Evolutionary conservation across 2,888 invertebrate species (phyloP).

Genomic region (Malachius bipustulatus): DNA sequence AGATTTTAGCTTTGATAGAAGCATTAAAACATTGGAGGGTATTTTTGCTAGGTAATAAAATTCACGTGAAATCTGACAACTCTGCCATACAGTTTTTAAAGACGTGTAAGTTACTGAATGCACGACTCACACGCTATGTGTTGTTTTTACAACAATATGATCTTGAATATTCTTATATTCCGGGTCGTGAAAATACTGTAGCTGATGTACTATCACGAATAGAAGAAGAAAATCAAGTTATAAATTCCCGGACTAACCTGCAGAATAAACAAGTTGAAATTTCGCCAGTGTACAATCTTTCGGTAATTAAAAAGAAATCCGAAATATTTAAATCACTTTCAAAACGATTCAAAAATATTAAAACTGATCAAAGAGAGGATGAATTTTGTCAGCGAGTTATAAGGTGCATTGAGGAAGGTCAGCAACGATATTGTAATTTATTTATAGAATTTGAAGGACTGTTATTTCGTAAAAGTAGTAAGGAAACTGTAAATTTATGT

Average conservation of each 20-base stretch:
- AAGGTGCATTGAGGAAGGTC: neutral
- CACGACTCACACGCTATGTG: constrained; percentile 8
- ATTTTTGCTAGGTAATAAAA: neutral
- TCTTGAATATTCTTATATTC: constrained; percentile 9
- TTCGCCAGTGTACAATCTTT: neutral
- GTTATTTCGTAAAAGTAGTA: too few relatives aligned
- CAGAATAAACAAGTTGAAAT: neutral
- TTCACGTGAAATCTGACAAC: neutral
- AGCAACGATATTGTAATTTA: too few relatives aligned
- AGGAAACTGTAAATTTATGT: constrained; percentile 7
- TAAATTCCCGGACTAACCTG: too few relatives aligned
- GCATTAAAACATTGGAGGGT: neutral
- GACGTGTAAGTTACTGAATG: neutral
- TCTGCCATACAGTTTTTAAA: neutral
- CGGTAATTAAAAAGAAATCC: neutral
- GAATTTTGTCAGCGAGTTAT: neutral
- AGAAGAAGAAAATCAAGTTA: neutral
- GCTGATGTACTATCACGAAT: constrained; percentile 9
- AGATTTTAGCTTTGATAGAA: constrained; percentile 9
- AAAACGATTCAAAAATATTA: too few relatives aligned
- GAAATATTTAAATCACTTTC: neutral
- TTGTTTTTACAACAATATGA: constrained; percentile 11
- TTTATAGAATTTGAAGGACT: too few relatives aligned
- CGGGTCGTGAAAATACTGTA: constrained; percentile 10
- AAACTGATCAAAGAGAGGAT: too few relatives aligned